A percentile compares a stretch with the other conserved stretches of the same genome.
Evolutionary conservation across 2,113 vertebrate species (phyloP).

Genomic region (Callipepla squamata): DNA sequence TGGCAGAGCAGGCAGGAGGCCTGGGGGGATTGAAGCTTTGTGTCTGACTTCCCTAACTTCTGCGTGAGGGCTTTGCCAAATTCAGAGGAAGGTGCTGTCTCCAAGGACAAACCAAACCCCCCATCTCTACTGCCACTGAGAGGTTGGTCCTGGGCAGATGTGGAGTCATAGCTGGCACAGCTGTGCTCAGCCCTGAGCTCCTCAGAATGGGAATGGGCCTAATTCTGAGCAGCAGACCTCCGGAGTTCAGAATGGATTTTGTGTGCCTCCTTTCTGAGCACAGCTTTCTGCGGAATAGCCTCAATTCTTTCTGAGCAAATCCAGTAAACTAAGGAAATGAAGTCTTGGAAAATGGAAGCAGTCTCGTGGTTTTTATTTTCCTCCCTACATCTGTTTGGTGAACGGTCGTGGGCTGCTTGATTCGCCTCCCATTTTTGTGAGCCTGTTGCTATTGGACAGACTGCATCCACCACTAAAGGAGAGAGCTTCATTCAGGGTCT

Average conservation of each 20-base stretch:
- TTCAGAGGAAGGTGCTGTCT: not conserved
- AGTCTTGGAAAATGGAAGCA: not conserved
- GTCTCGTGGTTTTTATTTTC: not conserved
- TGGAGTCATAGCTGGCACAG: not conserved
- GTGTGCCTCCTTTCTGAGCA: not conserved
- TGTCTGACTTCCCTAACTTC: not conserved
- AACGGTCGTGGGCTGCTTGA: not conserved
- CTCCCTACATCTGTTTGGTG: not conserved
- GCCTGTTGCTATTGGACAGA: not conserved
- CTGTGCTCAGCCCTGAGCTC: fast-evolving
- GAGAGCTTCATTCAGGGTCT: not conserved
- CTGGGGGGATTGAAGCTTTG: not conserved
- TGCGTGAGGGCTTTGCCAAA: not conserved
- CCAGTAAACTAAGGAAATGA: not conserved
- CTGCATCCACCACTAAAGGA: not conserved
- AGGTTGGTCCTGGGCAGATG: not conserved
- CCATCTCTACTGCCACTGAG: not conserved
- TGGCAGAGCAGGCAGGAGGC: not conserved
- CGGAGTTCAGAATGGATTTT: not conserved
- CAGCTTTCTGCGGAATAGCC: not conserved
- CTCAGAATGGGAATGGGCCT: not conserved
- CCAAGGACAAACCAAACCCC: not conserved
- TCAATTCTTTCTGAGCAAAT: not conserved
- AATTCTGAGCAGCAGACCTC: not conserved
- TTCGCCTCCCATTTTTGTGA: not conserved